A percentile compares a stretch with the other conserved stretches of the same genome.
Conservation (phyloP, 2,113 vertebrate species). For the Thymallus thymallus region DNA sequence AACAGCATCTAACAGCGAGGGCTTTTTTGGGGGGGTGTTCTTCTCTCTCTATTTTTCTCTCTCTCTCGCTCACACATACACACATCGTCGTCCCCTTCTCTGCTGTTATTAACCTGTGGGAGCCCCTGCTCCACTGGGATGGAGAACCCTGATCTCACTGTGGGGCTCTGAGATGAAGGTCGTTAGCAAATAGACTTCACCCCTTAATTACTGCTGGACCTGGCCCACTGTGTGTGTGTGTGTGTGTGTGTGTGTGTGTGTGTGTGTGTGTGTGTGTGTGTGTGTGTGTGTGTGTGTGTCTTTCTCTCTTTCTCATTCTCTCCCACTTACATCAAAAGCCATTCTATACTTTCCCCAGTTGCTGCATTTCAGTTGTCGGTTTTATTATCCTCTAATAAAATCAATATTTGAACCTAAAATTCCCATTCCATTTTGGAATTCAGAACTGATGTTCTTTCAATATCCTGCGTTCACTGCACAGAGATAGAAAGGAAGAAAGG, state of each 20-base stretch:
- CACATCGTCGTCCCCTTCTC: neutral
- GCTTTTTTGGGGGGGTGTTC: too few relatives aligned
- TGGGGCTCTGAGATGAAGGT: constrained; percentile 63
- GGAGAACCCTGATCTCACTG: constrained; percentile 64
- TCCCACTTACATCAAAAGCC: neutral
- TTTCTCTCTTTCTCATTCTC: constrained; percentile 7
- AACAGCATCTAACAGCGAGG: too few relatives aligned
- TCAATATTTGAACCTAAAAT: neutral
- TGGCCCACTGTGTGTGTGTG: neutral
- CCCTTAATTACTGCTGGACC: constrained; percentile 38
- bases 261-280: neutral
- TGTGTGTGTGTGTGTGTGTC: neutral
- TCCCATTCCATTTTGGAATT: neutral
- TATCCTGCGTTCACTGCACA: neutral
- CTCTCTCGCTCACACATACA: neutral
- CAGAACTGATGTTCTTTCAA: neutral
- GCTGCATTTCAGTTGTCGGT: neutral
- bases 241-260: constrained; percentile 2
- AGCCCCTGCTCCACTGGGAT: constrained; percentile 49
- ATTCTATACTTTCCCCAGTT: neutral
- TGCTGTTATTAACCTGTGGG: constrained; percentile 67
- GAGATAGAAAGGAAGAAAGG: neutral
- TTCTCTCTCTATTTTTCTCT: too few relatives aligned
- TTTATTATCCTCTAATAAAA: neutral
- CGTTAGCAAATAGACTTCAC: constrained; percentile 68